Evolutionary conservation across 2,888 invertebrate genomes (phyloP), one percentile per base, ranked within the genome.

Genomic region (Sipha maydis): DNA sequence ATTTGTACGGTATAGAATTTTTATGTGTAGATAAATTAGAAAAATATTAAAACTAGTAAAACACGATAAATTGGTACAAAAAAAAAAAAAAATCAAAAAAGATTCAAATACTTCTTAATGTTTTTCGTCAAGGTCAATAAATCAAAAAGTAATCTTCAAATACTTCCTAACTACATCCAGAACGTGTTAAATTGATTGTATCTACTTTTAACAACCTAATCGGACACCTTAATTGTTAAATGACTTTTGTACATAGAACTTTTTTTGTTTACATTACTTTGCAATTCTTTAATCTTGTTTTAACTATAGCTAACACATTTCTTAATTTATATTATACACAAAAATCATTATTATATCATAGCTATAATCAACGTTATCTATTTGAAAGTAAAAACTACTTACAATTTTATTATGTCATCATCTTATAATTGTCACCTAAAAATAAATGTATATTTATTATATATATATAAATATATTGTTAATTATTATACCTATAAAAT

Each of bases 241-340:
- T 82, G 41, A 67, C 48, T 54, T 71, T 14, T 83, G 82, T 83
- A 83, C 69, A 83, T 80, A 80, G 2, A 61, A 76, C 25, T 38
- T 75, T 76, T 61, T 19, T 75, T 84, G 28, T 76, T 84, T 76
- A 84, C 11, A 14, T 56, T 28, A 84, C 76, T 84, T 84, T 67
- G 38, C n/a, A 19, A 61, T 76, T 84, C n/a, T 84, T 76, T 67
- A 84, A 77, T 77, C 85, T 67, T 78, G 69, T 85, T 78, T 69
- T 61, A 61, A 84, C 67, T 84, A 76, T 78, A 85, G 77, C 77
- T 67, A 31, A 85, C 77, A 85, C 77, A 8, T 85, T 78, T 78
- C 85, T 78, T 78, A 67, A 84, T 67, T 61, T 85, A 69, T 48
- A 78, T 69, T 85, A 85, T 85, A 69, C 25, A 41, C 25, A 31